A percentile compares a stretch with the other conserved stretches of the same genome.
Evolutionary conservation across 2,113 vertebrate genomes (phyloP).

Genomic region (Silurus glanis): DNA sequence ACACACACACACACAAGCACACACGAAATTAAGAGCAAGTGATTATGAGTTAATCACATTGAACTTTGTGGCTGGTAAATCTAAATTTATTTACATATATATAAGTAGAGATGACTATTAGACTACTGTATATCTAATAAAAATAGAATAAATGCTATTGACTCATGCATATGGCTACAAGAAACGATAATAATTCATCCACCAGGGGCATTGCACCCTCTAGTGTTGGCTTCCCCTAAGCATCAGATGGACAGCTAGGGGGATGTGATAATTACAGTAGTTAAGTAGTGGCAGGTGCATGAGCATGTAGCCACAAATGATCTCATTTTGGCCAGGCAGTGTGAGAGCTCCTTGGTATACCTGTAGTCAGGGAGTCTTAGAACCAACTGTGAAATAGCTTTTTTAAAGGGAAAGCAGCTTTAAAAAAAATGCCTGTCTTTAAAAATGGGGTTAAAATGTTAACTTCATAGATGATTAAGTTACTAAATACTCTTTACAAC

Average conservation of each 20-base stretch:
- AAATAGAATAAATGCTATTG: not conserved
- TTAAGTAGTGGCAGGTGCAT: not conserved
- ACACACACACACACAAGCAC: constrained; percentile 2
- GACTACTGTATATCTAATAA: not conserved
- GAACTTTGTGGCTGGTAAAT: not conserved
- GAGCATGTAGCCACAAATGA: constrained; percentile 5
- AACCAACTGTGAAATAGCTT: constrained; percentile 5
- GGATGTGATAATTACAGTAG: constrained; percentile 8
- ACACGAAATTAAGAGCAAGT: not conserved
- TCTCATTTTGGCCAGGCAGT: not conserved
- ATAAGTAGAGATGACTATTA: not conserved
- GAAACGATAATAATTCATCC: constrained; percentile 14
- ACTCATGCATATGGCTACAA: constrained; percentile 27
- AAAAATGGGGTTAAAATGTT: not conserved
- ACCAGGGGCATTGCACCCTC: constrained; percentile 56
- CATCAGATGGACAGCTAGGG: not conserved
- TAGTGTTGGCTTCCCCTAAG: constrained; percentile 51
- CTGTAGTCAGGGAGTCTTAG: not conserved
- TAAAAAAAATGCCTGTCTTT: not conserved
- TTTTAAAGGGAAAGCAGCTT: not conserved
- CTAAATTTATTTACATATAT: not conserved
- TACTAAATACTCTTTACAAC: not conserved
- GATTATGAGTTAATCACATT: not conserved
- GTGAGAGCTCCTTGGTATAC: not conserved
- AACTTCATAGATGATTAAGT: not conserved